A percentile compares a stretch with the other conserved stretches of the same genome.
Evolutionary conservation across 2,888 invertebrate genomes (phyloP).

Genomic region (Keiferia lycopersicella): DNA sequence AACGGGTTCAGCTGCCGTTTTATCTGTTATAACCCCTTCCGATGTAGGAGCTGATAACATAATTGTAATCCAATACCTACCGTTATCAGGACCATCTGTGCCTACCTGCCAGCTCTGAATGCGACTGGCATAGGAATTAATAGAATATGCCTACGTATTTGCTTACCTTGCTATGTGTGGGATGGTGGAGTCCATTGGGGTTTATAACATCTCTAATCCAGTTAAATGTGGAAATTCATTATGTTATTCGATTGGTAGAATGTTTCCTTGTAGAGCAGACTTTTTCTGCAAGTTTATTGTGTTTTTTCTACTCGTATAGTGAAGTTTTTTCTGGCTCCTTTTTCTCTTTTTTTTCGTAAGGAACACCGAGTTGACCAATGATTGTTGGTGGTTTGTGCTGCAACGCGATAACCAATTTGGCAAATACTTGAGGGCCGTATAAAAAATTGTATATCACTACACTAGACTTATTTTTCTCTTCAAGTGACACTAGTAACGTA

Average conservation of each 20-base stretch:
- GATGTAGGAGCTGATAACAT: slow-evolving; percentile 69
- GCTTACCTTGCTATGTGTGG: slow-evolving; percentile 17
- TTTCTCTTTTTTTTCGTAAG: background rate
- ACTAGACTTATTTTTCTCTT: too few relatives aligned
- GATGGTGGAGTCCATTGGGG: background rate
- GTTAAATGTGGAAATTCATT: slow-evolving; percentile 10
- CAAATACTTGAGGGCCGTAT: too few relatives aligned
- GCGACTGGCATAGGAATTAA: slow-evolving; percentile 28
- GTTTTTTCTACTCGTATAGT: background rate
- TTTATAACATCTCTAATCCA: slow-evolving; percentile 3
- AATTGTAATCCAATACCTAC: slow-evolving; percentile 74
- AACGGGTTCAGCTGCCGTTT: slow-evolving; percentile 64
- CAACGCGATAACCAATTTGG: background rate
- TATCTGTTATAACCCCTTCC: slow-evolving; percentile 63
- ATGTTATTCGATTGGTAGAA: background rate
- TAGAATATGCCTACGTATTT: slow-evolving; percentile 28
- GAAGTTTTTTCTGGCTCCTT: background rate
- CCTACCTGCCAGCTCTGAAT: slow-evolving; percentile 43
- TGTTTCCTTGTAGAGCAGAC: background rate
- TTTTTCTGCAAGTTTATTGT: background rate
- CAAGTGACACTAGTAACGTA: too few relatives aligned
- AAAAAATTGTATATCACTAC: too few relatives aligned
- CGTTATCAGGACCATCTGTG: slow-evolving; percentile 56
- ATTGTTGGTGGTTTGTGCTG: too few relatives aligned
- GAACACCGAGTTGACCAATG: background rate